phyloP scores from a whole-genome alignment of 1,140 invertebrate species.

The Drosophila kepulauana region DNA sequence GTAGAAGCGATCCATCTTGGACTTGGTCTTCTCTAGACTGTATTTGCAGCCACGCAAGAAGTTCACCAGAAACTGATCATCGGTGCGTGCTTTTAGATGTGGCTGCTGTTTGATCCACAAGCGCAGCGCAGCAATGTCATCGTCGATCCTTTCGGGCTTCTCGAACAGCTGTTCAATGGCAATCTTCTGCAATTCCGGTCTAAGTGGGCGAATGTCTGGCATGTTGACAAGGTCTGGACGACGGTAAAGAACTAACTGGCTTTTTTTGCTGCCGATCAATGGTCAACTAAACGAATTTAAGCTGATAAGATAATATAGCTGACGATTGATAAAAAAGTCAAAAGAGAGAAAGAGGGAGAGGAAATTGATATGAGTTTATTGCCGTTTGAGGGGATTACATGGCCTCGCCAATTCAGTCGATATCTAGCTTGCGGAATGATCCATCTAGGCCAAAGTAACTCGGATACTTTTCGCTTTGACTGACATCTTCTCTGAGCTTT shows the following conservation, averaged over 20 bases:
- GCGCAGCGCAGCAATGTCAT: conserved; percentile 86
- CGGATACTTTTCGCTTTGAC: conserved; percentile 77
- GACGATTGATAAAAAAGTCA: conserved; percentile 4
- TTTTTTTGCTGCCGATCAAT: conserved; percentile 9
- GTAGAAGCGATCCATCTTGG: conserved; percentile 88
- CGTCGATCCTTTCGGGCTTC: conserved; percentile 85
- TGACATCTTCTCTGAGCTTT: conserved; percentile 84
- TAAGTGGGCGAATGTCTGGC: conserved; percentile 84
- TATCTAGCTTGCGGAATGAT: conserved; percentile 85
- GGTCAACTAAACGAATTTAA: conserved; percentile 22
- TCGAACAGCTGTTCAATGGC: conserved; percentile 87
- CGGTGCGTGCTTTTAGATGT: conserved; percentile 86
- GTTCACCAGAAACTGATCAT: conserved; percentile 87
- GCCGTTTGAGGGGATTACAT: conserved; percentile 12
- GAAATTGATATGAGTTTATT: conserved; percentile 58
- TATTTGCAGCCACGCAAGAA: conserved; percentile 90
- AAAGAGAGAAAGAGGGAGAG: conserved; percentile 12
- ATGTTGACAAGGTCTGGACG: conserved; percentile 47
- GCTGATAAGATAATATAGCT: conserved; percentile 46
- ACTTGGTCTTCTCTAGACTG: conserved; percentile 88
- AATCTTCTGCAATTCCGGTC: conserved; percentile 85
- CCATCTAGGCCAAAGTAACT: conserved; percentile 87
- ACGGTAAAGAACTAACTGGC: conserved; percentile 39
- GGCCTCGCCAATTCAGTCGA: conserved; percentile 55
- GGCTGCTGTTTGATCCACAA: conserved; percentile 89